These are phyloP conservation scores for Microctenopoma lineatum DNA, from an alignment of 2,797 vertebrate genomes.

Conservation along the genomic window DNA sequence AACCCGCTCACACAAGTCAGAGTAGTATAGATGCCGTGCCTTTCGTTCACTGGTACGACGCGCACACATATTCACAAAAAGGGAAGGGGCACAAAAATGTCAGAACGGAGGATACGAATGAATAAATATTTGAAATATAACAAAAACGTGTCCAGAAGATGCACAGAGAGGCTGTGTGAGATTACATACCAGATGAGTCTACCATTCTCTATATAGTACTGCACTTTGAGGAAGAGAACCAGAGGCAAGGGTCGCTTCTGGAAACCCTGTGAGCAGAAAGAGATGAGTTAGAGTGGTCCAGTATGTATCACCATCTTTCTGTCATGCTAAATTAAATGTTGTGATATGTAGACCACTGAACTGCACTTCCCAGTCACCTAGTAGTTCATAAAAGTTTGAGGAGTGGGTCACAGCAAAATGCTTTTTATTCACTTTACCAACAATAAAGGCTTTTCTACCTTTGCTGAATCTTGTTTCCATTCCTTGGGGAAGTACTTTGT, in stretches of 20 bases:
- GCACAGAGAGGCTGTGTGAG: not conserved
- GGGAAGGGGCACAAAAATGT: slow-evolving; percentile 1
- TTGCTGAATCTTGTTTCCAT: slow-evolving; percentile 85
- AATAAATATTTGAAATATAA: not conserved
- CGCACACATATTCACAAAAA: not conserved
- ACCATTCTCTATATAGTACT: slow-evolving; percentile 92
- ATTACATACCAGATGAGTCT: slow-evolving; percentile 87
- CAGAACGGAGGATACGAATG: slow-evolving; percentile 24
- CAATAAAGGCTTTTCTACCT: slow-evolving; percentile 70
- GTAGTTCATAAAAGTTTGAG: not conserved
- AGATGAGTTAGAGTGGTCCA: slow-evolving; percentile 15
- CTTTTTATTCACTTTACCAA: not conserved
- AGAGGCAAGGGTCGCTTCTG: slow-evolving; percentile 84
- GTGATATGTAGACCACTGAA: slow-evolving; percentile 40
- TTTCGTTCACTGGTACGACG: slow-evolving; percentile 84
- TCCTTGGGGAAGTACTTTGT: slow-evolving; percentile 91
- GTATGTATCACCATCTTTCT: slow-evolving; percentile 20
- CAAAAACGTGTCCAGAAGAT: not conserved
- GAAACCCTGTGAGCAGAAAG: slow-evolving; percentile 75
- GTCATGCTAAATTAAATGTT: slow-evolving; percentile 36
- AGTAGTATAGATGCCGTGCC: slow-evolving; percentile 89
- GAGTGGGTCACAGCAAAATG: slow-evolving; percentile 3
- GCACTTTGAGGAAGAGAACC: slow-evolving; percentile 89
- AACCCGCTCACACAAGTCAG: slow-evolving; percentile 88
- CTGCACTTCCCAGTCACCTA: slow-evolving; percentile 21